Evolutionary conservation across 2,113 vertebrate species (phyloP), one percentile per base, ranked within the genome.

Genomic region (Caretta caretta): DNA sequence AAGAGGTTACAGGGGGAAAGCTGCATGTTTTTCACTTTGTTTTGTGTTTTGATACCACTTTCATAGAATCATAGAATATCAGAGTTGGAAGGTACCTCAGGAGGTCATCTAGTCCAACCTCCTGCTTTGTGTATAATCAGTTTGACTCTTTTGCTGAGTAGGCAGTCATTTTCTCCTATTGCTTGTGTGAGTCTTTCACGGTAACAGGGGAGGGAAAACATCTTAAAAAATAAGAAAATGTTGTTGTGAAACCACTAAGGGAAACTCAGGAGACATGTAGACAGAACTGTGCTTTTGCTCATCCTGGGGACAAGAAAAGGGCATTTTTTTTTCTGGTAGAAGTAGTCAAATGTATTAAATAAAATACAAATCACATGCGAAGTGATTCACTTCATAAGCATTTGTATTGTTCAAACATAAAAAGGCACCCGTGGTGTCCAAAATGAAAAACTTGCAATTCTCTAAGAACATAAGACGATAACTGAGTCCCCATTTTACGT

Each of bases 31-130:
- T 82, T 94, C 80, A 79, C 29, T 29, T 84, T 8, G 3, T 82
- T 82, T 89, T 9, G 89, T 96, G 65, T 86, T 86, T 38, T 88
- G 50, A 96, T 89, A 38, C 29, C 75, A 83, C 84, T 57, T 42
- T 42, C 42, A 42, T 42, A 42, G 42, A 42, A 42, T 42, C 42
- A 42, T 42, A 42, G 42, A 42, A 42, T 42, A 42, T 42, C 42
- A 42, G 42, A 5, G 42, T 42, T 42, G 42, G 42, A 42, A 42
- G 42, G 42, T 5, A 42, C 42, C 42, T 42, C 42, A 42, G 42
- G 42, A 42, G 5, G 42, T 42, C 42, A 42, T 42, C 42, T 42
- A 5, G 42, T 42, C 42, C 42, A 42, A 42, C 42, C 42, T 42
- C 42, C 42, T 42, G 42, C 42, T 42, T 27, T 50, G 75, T 90